phyloP scores from a whole-genome alignment of 2,797 vertebrate species.

The Smutsia gigantea region DNA sequence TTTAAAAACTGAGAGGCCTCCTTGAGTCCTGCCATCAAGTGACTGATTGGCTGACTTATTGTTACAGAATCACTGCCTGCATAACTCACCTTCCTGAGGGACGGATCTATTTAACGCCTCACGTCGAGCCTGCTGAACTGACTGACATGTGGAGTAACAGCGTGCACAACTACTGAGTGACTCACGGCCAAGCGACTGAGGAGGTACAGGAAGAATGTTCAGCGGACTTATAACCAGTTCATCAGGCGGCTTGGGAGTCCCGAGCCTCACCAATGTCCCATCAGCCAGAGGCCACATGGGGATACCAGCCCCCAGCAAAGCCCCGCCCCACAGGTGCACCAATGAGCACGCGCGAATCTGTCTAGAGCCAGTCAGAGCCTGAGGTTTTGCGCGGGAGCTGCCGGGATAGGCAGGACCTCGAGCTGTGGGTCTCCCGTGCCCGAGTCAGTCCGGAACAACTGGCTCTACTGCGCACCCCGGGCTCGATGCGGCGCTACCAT shows the following conservation, averaged over 20 bases:
- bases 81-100: not conserved
- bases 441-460: fast-evolving
- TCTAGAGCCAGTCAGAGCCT: not conserved
- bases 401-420: fast-evolving
- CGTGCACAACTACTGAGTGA: too few species aligned
- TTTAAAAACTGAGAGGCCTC: not conserved
- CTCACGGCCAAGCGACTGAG: not conserved
- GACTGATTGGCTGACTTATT: not conserved
- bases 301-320: fast-evolving
- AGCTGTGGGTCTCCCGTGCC: fast-evolving
- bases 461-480: fast-evolving
- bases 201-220: not conserved
- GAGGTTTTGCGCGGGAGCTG: fast-evolving
- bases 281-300: fast-evolving
- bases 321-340: not conserved
- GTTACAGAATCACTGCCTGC: not conserved
- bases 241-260: fast-evolving
- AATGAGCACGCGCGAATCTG: fast-evolving
- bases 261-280: not conserved
- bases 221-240: not conserved
- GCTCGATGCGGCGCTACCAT: not conserved
- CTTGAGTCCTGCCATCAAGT: not conserved
- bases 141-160: fast-evolving
- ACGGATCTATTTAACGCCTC: not conserved
- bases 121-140: fast-evolving